These are phyloP conservation scores for Tenualosa thibaudeaui DNA, from an alignment of 2,797 vertebrate species.

Conservation along the genomic window DNA sequence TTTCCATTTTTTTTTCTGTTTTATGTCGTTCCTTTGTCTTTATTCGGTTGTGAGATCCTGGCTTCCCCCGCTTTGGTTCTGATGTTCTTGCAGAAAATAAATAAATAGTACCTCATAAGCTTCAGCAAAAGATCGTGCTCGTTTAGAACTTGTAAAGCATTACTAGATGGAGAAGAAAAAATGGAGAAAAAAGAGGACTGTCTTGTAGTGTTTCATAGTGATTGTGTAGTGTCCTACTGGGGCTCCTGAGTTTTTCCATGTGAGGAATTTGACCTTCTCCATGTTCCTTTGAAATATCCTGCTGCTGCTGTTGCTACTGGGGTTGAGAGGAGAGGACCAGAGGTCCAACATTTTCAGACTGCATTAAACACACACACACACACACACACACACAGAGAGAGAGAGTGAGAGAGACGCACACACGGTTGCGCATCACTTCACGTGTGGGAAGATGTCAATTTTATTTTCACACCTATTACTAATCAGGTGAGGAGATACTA, in stretches of 20 bases:
- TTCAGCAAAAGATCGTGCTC: constrained; percentile 63
- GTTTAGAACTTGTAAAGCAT: constrained; percentile 52
- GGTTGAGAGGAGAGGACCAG: constrained; percentile 57
- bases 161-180: not conserved
- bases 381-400: not conserved
- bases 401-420: not conserved
- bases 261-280: constrained; percentile 32
- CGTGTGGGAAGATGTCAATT: constrained; percentile 7
- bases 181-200: not conserved
- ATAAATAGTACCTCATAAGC: constrained; percentile 71
- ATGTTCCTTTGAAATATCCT: constrained; percentile 36
- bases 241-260: not conserved
- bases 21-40: constrained; percentile 27
- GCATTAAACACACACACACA: constrained; percentile 40
- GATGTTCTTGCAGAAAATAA: constrained; percentile 61
- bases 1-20: constrained; percentile 56
- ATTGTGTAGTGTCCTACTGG: constrained; percentile 40
- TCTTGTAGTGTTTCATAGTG: constrained; percentile 66
- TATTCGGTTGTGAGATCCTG: constrained; percentile 50
- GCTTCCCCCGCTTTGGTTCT: constrained; percentile 51
- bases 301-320: not conserved
- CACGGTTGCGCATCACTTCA: not conserved
- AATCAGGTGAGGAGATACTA: not conserved
- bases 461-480: constrained; percentile 3
- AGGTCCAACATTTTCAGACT: constrained; percentile 63